Percentiles rank a stretch among this genome's conserved stretches.
These are phyloP conservation scores for Liposcelis brunnea DNA, from an alignment of 2,888 invertebrate species.

Conservation along the genomic window DNA sequence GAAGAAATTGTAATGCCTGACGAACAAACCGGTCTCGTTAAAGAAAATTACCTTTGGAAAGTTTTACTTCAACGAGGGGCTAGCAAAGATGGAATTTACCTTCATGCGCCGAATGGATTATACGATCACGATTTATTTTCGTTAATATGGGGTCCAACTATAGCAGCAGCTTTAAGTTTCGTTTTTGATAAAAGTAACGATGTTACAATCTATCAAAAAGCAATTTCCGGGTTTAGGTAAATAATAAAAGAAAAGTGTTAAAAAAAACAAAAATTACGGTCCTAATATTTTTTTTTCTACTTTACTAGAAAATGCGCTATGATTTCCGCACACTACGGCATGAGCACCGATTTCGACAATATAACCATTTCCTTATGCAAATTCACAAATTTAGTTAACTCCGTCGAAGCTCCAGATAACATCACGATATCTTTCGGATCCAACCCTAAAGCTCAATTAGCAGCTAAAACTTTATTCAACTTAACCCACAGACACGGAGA, in stretches of 20 bases:
- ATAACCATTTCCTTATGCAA: constrained; percentile 85
- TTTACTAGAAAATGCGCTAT: constrained; percentile 60
- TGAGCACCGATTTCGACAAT: constrained; percentile 80
- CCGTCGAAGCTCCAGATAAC: constrained; percentile 27
- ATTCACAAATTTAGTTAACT: constrained; percentile 66
- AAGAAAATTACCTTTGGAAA: constrained; percentile 96
- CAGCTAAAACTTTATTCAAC: constrained; percentile 62
- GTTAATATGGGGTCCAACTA: constrained; percentile 78
- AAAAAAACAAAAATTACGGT: too few species aligned
- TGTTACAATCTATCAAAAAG: constrained; percentile 41
- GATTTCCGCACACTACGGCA: constrained; percentile 58
- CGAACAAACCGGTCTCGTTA: constrained; percentile 85
- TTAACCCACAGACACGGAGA: constrained; percentile 85
- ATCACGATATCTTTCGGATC: constrained; percentile 48
- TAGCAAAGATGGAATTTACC: constrained; percentile 49
- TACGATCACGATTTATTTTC: constrained; percentile 76
- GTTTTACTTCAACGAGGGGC: constrained; percentile 66
- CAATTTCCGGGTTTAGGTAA: constrained; percentile 61
- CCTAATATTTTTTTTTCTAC: too few species aligned
- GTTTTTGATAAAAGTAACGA: constrained; percentile 61
- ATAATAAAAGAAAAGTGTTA: too few species aligned
- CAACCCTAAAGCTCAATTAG: constrained; percentile 71
- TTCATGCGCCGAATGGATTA: constrained; percentile 50
- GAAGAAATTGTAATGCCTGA: constrained; percentile 99
- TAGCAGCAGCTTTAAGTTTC: constrained; percentile 69